These are phyloP conservation scores for Drosophila suboccidentalis DNA, from an alignment of 2,888 invertebrate genomes.

Conservation along the genomic window DNA sequence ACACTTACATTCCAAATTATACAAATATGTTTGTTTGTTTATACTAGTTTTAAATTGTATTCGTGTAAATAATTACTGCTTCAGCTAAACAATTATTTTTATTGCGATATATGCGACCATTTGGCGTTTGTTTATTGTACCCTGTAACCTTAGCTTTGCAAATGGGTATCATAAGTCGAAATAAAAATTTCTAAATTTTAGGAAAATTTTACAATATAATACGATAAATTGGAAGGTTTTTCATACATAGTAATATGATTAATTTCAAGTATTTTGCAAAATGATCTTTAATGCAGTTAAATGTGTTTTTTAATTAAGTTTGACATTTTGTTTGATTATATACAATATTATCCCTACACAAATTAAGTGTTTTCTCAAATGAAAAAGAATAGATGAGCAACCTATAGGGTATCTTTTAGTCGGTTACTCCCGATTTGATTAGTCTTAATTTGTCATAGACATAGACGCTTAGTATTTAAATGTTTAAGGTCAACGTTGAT, in stretches of 20 bases:
- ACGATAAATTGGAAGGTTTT: too few species aligned
- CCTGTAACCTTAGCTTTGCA: neutral
- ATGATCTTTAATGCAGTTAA: neutral
- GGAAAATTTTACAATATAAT: too few species aligned
- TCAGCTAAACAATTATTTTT: constrained; percentile 17
- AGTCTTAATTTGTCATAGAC: constrained; percentile 2
- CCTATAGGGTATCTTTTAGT: neutral
- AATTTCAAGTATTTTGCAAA: neutral
- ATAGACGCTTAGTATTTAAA: constrained; percentile 5
- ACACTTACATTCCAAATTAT: constrained; percentile 3
- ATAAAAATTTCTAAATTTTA: too few species aligned
- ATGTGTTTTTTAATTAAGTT: too few species aligned
- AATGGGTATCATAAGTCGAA: neutral
- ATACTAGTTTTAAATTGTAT: neutral
- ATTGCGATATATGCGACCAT: constrained; percentile 9
- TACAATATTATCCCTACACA: neutral
- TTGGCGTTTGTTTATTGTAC: neutral
- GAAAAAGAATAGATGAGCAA: neutral
- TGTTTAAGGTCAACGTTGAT: constrained; percentile 5
- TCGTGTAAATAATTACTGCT: constrained; percentile 18
- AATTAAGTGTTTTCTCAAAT: neutral
- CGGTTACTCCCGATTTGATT: neutral
- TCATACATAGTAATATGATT: too few species aligned
- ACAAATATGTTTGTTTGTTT: neutral
- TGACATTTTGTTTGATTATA: neutral